Evolutionary conservation across 2,888 invertebrate species (phyloP), one percentile per base, ranked within the genome.

Genomic region (Plebejus melissa): DNA sequence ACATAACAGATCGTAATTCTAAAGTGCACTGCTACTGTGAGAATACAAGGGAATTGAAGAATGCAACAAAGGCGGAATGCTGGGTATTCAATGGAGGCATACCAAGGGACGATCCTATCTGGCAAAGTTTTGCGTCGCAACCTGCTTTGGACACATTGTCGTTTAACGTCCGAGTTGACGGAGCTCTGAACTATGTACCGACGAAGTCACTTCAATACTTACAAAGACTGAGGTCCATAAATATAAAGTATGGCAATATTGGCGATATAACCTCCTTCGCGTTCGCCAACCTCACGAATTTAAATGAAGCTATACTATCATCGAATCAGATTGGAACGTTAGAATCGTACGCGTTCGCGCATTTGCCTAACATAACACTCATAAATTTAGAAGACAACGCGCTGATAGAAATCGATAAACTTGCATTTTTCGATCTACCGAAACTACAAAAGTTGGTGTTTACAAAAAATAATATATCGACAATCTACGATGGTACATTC

Each of bases 401-500:
- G 85, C 96, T 98, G 80, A 93, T 95, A 16, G 96, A 96, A 84
- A 95, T 98, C 76, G 95, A 95, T 81, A 94, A 95, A 75, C 95
- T 96, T 82, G 96, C 96, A 0, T 97, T 98, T 86, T 94, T 95
- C 72, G 95, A 96, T 84, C 86, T 97, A 76, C 97, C 97, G 0
- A 94, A 94, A 76, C 89, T 97, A 79, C 95, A 95, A 81, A 95
- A 96, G 79, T 94, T 99, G 65, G 95, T 95, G 79, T 94, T 99
- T 75, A 97, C 97, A 82, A 96, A 96, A 84, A 99, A 99, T 90
- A 96, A 97, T 85, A 95, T 99, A 80, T 96, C 97, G 78, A 94
- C 95, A 57, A 94, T 98, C 79, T 98, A 97, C 82, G 97, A 98
- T 79, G 96, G 96, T 78, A 96, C 98, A 36, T 98, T 97, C 83